These are phyloP conservation scores for Amiota communis DNA, from an alignment of 2,888 invertebrate species.

Conservation along the genomic window DNA sequence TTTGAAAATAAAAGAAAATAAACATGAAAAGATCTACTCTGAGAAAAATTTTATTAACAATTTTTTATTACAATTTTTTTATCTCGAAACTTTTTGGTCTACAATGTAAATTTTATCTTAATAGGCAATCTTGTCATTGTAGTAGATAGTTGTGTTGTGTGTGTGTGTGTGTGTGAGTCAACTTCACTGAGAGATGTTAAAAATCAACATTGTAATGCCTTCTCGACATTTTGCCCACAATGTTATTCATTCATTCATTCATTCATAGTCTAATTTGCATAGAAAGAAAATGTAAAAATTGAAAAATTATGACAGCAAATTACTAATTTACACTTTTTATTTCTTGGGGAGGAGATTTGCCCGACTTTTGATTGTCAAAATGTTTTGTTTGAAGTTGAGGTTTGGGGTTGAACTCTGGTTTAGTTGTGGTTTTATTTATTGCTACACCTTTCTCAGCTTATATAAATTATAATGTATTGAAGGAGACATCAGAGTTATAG, in stretches of 20 bases:
- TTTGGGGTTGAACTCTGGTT: too few species aligned
- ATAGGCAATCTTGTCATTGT: conserved; percentile 45
- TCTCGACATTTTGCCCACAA: too few species aligned
- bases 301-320: conserved; percentile 44
- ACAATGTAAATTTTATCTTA: conserved; percentile 43
- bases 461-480: neutral
- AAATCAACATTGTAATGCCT: too few species aligned
- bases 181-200: too few species aligned
- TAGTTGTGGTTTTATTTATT: neutral
- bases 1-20: too few species aligned
- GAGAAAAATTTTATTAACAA: too few species aligned
- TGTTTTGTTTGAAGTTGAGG: neutral
- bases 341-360: neutral
- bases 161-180: neutral
- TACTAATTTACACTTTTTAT: conserved; percentile 27
- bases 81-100: conserved; percentile 18
- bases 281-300: conserved; percentile 34
- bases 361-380: neutral
- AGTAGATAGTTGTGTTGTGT: conserved; percentile 40
- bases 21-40: too few species aligned
- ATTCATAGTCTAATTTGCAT: conserved; percentile 49
- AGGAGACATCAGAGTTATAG: too few species aligned
- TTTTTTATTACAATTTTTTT: too few species aligned
- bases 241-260: conserved; percentile 3
- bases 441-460: neutral